These are phyloP conservation scores for Bujurquina vittata DNA, from an alignment of 2,113 vertebrate genomes.

Conservation along the genomic window DNA sequence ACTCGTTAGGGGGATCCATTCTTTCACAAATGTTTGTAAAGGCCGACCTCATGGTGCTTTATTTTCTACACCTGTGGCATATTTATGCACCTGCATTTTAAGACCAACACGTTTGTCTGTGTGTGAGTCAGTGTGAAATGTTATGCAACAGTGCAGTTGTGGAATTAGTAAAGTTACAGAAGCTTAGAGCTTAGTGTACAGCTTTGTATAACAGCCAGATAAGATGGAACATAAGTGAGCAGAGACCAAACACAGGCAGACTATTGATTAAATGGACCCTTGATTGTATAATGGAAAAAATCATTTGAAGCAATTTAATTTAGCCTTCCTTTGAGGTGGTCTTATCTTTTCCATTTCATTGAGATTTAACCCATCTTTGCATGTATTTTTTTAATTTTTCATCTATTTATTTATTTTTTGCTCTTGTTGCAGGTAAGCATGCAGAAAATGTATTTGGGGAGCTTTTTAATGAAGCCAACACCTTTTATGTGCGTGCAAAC, in stretches of 20 bases:
- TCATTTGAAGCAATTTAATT: not conserved
- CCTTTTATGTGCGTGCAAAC: conserved; percentile 93
- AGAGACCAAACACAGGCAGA: conserved; percentile 32
- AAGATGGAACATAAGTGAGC: conserved; percentile 44
- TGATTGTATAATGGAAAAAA: conserved; percentile 9
- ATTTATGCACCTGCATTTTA: not conserved
- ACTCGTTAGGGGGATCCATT: not conserved
- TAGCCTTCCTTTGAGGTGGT: not conserved
- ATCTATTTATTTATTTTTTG: not conserved
- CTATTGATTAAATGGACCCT: conserved; percentile 47
- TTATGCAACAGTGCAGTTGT: not conserved
- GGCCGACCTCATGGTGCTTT: not conserved
- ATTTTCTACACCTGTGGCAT: too few species aligned
- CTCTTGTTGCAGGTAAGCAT: conserved; percentile 87
- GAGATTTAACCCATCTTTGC: not conserved
- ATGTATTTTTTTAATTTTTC: not conserved
- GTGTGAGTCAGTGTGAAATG: not conserved
- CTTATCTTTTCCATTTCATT: not conserved
- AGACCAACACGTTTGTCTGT: not conserved
- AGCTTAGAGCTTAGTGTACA: conserved; percentile 68
- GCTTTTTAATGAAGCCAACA: conserved; percentile 95
- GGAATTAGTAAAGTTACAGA: conserved; percentile 69
- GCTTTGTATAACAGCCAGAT: conserved; percentile 82
- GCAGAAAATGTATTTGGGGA: conserved; percentile 97
- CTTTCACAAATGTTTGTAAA: not conserved